Base-by-base conservation (phyloP, 2,797 vertebrate genomes). In the Hemibagrus guttatus region DNA sequence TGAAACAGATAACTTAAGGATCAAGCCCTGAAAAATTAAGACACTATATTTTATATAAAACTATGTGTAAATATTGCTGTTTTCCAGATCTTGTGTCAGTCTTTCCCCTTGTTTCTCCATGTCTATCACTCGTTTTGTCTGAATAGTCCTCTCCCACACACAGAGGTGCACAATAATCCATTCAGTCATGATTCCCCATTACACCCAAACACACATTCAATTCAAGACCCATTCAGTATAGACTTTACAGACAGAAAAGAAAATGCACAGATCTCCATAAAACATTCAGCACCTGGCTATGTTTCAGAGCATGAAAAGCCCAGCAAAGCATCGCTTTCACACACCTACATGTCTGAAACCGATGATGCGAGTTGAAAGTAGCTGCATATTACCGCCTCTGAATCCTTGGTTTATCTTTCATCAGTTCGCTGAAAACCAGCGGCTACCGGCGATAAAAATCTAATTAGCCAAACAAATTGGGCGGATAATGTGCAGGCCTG, bases 401-500 rank as follows among this genome's bases (percentile, higher is more conserved):
- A 59, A 59, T 72, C 80, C 85, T 83, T 13, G 78, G 61, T 81
- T 88, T 93, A 90, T 89, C 85, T 88, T 92, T 82, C 82, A 89
- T 91, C 91, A 88, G 92, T 92, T 91, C 89, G 86, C 89, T 88
- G 83, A 90, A 90, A 90, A 88, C 81, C 87, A 90, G 91, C 85
- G 90, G 91, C 93, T 83, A 91, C 92, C 92, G 91, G 92, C 94
- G 93, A 94, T 94, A 94, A 83, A 95, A 95, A 95, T 94, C 93
- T 92, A 95, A 96, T 96, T 95, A 95, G 94, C 93, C 93, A 95
- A 96, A 95, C 94, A 95, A 96, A 96, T 95, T 94, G 95, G 94
- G 90, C 93, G 94, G 94, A 94, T 95, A 95, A 96, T 95, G 93
- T 72, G 85, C 91, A 94, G 91, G 88, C 92, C 93, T 93, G 94